Percentiles rank a stretch among this genome's conserved stretches.
phyloP scores from a whole-genome alignment of 2,888 invertebrate genomes.

The Arrhopalites spinosus region DNA sequence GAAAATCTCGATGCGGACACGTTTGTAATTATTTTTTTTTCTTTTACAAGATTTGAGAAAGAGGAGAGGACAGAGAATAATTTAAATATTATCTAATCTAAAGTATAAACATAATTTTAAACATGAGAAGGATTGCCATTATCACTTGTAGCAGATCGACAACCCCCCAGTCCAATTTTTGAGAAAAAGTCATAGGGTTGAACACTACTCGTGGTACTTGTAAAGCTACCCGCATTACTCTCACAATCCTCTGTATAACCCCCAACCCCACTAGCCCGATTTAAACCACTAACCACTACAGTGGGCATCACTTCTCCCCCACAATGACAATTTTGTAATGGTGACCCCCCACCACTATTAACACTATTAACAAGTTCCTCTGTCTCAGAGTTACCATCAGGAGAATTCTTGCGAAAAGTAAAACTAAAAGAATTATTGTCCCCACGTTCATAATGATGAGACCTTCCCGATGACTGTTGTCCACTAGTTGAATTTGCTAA shows the following conservation, averaged over 20 bases:
- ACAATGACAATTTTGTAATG: conserved; percentile 21
- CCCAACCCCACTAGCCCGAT: neutral
- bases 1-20: too few species aligned
- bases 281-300: neutral
- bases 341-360: conserved; percentile 6
- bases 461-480: neutral
- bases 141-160: conserved; percentile 5
- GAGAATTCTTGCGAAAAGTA: conserved; percentile 35
- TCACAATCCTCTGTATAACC: neutral
- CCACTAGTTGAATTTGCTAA: conserved; percentile 6
- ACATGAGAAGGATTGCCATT: conserved; percentile 15
- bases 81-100: too few species aligned
- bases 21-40: too few species aligned
- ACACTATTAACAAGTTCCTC: conserved; percentile 38
- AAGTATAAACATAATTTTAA: too few species aligned
- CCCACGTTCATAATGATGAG: neutral
- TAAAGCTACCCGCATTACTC: neutral
- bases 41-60: too few species aligned
- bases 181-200: conserved; percentile 24
- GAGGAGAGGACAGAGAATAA: too few species aligned
- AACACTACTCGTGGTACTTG: conserved; percentile 4
- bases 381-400: conserved; percentile 35
- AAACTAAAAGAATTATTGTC: conserved; percentile 1
- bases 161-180: conserved; percentile 16
- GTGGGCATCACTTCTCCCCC: neutral